Evolutionary conservation across 2,888 invertebrate species (phyloP), one percentile per base, ranked within the genome.

Genomic region (Drosophila cracens): DNA sequence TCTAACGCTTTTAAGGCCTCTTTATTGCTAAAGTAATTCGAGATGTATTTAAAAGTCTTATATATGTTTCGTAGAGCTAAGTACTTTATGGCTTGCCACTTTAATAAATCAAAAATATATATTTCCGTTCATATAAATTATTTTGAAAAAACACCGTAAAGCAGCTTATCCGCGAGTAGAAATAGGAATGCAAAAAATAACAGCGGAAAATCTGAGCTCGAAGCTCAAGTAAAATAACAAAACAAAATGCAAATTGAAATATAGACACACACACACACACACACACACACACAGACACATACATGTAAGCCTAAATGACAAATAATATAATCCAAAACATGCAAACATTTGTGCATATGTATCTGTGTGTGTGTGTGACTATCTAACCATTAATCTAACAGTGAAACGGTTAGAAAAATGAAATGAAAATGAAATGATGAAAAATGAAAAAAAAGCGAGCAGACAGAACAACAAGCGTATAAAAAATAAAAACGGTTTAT

Each of bases 351-450:
- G 25, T 56, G 33, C 11, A 61, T 18, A 53, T 21, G 43, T 46
- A 16, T 40, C 29, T 31, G 51, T 40, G 46, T 56, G 31, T 53
- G 31, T 59, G 33, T 73, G 52, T 70, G 38, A 29, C 18, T 54
- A 40, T 46, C 38, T 13, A 62, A 67, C 65, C 84, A 89, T 78
- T 89, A 84, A 84, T 83, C 83, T 79, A 74, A 67, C 74, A 74
- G 68, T 57, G 67, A 65, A 66, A 53, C 76, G 58, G 62, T 63
- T 77, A 27, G 54, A 62, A 57, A 74, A 71, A 62, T 61, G 57
- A 61, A 68, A 68, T 62, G 58, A 62, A 73, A 43, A 40, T 54
- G 43, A 51, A 51, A 8, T 16, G 54, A 64, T 25, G 10, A 71
- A 38, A 68, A 43, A 27, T 51, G 43, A 59, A 38, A 13, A 18